Evolutionary conservation across 2,113 vertebrate genomes (phyloP).

Genomic region (Gymnogyps californianus): DNA sequence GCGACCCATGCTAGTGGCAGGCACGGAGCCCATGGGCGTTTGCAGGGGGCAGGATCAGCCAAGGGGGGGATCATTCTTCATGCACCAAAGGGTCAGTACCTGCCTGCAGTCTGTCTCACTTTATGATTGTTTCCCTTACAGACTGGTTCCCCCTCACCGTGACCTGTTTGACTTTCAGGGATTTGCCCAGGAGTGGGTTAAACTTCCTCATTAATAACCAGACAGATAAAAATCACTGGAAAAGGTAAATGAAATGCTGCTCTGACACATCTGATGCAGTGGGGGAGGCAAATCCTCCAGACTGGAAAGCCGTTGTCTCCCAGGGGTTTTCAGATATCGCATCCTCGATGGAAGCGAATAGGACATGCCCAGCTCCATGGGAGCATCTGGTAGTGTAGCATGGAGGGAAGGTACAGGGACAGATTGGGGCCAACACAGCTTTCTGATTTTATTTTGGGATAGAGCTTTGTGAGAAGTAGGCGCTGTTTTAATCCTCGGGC

Average conservation of each 20-base stretch:
- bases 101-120: not conserved
- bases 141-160: not conserved
- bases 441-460: conserved; percentile 9
- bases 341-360: not conserved
- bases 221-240: conserved; percentile 35
- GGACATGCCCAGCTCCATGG: not conserved
- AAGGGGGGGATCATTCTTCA: not conserved
- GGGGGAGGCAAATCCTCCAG: conserved; percentile 8
- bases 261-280: conserved; percentile 54
- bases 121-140: not conserved
- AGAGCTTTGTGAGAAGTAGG: not conserved
- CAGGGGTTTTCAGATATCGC: conserved; percentile 29
- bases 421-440: not conserved
- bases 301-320: conserved; percentile 7
- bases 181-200: conserved; percentile 28
- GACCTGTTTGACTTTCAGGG: not conserved
- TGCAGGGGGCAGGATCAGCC: not conserved
- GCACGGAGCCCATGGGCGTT: not conserved
- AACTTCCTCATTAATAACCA: conserved; percentile 38
- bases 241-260: conserved; percentile 42
- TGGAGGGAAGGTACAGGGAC: not conserved
- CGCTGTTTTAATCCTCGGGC: not conserved
- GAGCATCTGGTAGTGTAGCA: not conserved
- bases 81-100: not conserved
- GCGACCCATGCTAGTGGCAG: not conserved